Percentiles rank a stretch among this genome's conserved stretches.
Evolutionary conservation across 2,888 invertebrate species (phyloP).

Genomic region (Plagiodera versicolora): DNA sequence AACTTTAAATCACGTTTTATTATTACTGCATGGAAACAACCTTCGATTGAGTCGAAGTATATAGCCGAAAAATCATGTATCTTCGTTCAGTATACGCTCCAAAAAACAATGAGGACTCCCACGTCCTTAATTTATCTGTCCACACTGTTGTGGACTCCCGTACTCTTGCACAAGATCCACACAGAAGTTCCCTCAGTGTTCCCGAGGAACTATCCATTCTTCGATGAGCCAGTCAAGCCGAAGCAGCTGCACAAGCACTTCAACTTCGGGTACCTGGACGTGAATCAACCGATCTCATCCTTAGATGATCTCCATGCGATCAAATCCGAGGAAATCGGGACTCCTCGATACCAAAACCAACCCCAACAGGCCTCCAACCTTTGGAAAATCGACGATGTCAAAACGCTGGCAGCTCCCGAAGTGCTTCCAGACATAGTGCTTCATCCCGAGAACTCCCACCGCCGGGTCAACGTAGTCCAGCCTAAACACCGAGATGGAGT

Average conservation of each 20-base stretch:
- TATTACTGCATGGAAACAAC: slow-evolving; percentile 2
- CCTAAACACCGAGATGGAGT: background rate
- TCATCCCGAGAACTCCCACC: slow-evolving; percentile 12
- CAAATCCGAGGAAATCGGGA: slow-evolving; percentile 29
- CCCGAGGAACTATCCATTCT: background rate
- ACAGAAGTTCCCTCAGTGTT: background rate
- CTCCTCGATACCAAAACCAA: background rate
- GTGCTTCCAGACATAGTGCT: slow-evolving; percentile 30
- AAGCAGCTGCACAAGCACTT: slow-evolving; percentile 21
- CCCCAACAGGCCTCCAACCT: background rate
- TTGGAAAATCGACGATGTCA: slow-evolving; percentile 29
- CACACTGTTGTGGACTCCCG: slow-evolving; percentile 9
- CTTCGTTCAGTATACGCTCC: background rate
- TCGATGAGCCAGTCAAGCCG: background rate
- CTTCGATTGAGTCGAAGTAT: slow-evolving; percentile 9
- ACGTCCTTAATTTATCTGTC: slow-evolving; percentile 14
- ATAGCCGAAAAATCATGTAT: slow-evolving; percentile 2
- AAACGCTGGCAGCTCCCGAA: slow-evolving; percentile 18
- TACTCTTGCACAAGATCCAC: slow-evolving; percentile 3
- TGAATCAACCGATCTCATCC: slow-evolving; percentile 17
- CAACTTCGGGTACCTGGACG: slow-evolving; percentile 24
- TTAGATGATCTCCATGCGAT: slow-evolving; percentile 24
- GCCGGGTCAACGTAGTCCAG: background rate
- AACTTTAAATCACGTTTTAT: slow-evolving; percentile 8
- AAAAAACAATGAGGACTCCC: slow-evolving; percentile 22